Conservation (phyloP, 2,888 invertebrate species). For the Agrotis puta region DNA sequence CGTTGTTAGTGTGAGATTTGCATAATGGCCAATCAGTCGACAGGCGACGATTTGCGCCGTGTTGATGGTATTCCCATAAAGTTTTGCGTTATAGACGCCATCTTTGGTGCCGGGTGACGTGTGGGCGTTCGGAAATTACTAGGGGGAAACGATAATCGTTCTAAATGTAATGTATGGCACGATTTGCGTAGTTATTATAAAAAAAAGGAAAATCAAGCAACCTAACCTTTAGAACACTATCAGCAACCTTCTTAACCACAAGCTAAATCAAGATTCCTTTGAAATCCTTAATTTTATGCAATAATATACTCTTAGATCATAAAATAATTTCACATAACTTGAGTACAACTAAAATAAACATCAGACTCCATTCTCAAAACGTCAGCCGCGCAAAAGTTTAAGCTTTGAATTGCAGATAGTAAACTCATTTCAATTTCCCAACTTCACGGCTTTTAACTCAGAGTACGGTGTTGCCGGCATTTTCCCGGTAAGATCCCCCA, state of each 20-base stretch:
- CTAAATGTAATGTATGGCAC: conserved; percentile 3
- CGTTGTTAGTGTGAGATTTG: conserved; percentile 75
- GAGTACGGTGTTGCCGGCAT: conserved; percentile 60
- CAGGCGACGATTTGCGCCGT: conserved; percentile 68
- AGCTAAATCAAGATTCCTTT: not conserved
- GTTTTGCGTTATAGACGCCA: conserved; percentile 56
- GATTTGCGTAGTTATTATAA: not conserved
- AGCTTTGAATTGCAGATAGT: conserved; percentile 63
- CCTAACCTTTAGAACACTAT: not conserved
- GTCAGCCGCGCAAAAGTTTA: conserved; percentile 48
- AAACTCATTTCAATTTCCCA: conserved; percentile 66
- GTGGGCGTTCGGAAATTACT: conserved; percentile 15
- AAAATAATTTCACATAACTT: conserved; percentile 24
- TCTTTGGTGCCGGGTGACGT: conserved; percentile 40
- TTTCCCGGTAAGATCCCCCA: conserved; percentile 63
- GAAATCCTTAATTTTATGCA: not conserved
- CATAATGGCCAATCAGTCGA: conserved; percentile 80
- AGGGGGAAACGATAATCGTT: not conserved
- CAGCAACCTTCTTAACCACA: not conserved
- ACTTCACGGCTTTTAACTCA: conserved; percentile 63
- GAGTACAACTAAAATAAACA: conserved; percentile 53
- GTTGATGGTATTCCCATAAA: conserved; percentile 66
- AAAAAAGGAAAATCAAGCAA: not conserved
- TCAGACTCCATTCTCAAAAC: conserved; percentile 41
- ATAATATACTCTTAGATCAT: not conserved